Percentiles rank a stretch among this genome's conserved stretches.
Evolutionary conservation across 2,888 invertebrate species (phyloP).

Genomic region (Cheilosia soror): DNA sequence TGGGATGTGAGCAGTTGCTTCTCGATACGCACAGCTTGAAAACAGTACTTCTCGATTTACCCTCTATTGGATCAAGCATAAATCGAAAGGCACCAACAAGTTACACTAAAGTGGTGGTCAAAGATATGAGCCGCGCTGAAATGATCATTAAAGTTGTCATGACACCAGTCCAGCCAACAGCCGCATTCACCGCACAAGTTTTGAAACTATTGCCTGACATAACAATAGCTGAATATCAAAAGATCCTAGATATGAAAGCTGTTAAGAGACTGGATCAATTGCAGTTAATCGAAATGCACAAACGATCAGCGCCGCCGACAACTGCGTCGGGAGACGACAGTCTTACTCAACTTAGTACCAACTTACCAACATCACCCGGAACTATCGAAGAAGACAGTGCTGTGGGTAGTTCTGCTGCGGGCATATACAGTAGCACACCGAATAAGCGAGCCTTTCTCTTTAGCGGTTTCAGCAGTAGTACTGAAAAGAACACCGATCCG

Average conservation of each 20-base stretch:
- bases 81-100: slow-evolving; percentile 95
- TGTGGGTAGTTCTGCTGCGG: slow-evolving; percentile 57
- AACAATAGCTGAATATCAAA: slow-evolving; percentile 95
- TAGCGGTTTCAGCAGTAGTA: slow-evolving; percentile 76
- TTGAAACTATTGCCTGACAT: slow-evolving; percentile 95
- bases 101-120: slow-evolving; percentile 89
- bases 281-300: slow-evolving; percentile 86
- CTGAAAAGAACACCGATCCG: slow-evolving; percentile 79
- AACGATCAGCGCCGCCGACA: slow-evolving; percentile 82
- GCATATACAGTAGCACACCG: slow-evolving; percentile 78
- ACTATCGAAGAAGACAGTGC: slow-evolving; percentile 35
- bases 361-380: neutral
- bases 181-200: slow-evolving; percentile 94
- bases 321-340: slow-evolving; percentile 21
- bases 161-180: slow-evolving; percentile 92
- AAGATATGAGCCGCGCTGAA: slow-evolving; percentile 98
- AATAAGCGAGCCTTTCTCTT: slow-evolving; percentile 81
- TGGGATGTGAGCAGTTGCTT: slow-evolving; percentile 97
- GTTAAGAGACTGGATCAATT: slow-evolving; percentile 86
- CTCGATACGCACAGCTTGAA: slow-evolving; percentile 97
- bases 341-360: slow-evolving; percentile 50
- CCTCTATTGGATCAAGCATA: slow-evolving; percentile 95
- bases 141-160: slow-evolving; percentile 99
- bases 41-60: slow-evolving; percentile 96
- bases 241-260: slow-evolving; percentile 97